Evolutionary conservation across 2,797 vertebrate species (phyloP).

Genomic region (Tenualosa ilisha): DNA sequence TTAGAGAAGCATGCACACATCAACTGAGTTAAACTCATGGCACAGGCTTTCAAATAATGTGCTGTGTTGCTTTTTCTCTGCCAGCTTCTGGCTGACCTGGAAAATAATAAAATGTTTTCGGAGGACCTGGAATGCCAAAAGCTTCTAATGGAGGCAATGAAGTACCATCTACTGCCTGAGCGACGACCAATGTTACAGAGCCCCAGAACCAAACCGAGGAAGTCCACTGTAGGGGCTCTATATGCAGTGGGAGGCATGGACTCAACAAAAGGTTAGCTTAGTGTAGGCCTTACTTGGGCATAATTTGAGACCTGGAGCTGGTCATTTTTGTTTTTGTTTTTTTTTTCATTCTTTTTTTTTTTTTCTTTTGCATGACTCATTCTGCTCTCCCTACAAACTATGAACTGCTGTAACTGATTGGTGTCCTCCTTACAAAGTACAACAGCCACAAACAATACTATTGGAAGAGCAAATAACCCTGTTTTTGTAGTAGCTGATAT

Average conservation of each 20-base stretch:
- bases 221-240: conserved; percentile 94
- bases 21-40: conserved; percentile 4
- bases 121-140: conserved; percentile 96
- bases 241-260: conserved; percentile 98
- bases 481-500: not conserved
- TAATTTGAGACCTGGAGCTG: not conserved
- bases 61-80: conserved; percentile 34
- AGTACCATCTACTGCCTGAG: conserved; percentile 95
- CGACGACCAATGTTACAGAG: conserved; percentile 94
- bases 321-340: not conserved
- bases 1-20: not conserved
- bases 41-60: conserved; percentile 7
- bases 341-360: not conserved
- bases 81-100: conserved; percentile 93
- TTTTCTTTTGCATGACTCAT: not conserved
- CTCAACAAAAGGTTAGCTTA: conserved; percentile 84
- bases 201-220: conserved; percentile 93
- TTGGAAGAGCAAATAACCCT: not conserved
- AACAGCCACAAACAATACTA: too few relatives aligned
- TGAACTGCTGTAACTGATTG: too few relatives aligned
- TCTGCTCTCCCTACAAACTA: not conserved
- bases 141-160: conserved; percentile 98
- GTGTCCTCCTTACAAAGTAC: too few relatives aligned
- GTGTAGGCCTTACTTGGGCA: too few relatives aligned
- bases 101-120: conserved; percentile 95